A percentile compares a stretch with the other conserved stretches of the same genome.
phyloP scores from a whole-genome alignment of 2,113 vertebrate species.

The Periophthalmodon schlosseri region DNA sequence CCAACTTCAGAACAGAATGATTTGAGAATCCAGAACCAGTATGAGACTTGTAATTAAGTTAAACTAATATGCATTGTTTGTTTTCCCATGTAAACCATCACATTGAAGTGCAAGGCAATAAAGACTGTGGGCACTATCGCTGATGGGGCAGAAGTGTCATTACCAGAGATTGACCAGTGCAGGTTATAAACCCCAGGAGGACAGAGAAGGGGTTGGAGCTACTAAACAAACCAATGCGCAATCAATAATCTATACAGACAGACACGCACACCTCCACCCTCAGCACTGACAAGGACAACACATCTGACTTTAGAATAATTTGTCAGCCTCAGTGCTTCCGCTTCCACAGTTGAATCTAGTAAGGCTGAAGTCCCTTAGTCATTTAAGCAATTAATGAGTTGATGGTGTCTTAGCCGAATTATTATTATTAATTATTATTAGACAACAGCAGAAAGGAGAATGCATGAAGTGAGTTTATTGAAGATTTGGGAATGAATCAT shows the following conservation, averaged over 20 bases:
- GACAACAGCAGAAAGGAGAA: too few species aligned
- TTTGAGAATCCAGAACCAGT: background rate
- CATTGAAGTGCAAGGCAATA: background rate
- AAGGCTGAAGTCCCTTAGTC: too few species aligned
- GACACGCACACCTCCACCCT: conserved; percentile 6
- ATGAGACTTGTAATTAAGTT: background rate
- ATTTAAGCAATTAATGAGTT: too few species aligned
- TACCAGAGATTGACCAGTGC: conserved; percentile 35
- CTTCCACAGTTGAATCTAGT: background rate
- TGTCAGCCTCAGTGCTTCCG: background rate
- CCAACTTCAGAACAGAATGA: background rate
- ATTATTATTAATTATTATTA: too few species aligned
- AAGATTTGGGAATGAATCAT: too few species aligned
- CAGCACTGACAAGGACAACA: background rate
- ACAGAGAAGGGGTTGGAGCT: conserved; percentile 3
- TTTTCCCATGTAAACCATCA: background rate
- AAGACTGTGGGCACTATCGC: background rate
- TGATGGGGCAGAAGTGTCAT: conserved; percentile 16
- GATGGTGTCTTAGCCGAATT: too few species aligned
- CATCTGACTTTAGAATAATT: background rate
- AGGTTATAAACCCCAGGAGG: conserved; percentile 18
- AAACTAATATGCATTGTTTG: background rate
- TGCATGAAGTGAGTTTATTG: too few species aligned
- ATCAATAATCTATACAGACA: conserved; percentile 32
- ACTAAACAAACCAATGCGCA: background rate